Percentiles rank a stretch among this genome's conserved stretches.
These are phyloP conservation scores for Forficula auricularia DNA, from an alignment of 1,140 invertebrate genomes.

Conservation along the genomic window DNA sequence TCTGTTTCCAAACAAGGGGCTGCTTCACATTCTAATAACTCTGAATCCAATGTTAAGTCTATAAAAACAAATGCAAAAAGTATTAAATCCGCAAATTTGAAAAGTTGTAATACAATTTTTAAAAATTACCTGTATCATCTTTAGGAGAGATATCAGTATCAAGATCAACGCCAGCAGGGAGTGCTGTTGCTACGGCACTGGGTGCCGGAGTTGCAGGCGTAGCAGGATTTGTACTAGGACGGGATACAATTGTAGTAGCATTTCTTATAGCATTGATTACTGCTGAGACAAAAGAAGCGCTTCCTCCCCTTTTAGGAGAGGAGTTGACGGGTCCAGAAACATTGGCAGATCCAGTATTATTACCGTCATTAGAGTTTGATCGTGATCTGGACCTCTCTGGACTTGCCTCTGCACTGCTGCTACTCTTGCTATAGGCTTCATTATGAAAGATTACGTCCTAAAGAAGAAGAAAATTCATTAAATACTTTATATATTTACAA, in stretches of 20 bases:
- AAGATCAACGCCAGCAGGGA: no score
- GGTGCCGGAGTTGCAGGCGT: not conserved
- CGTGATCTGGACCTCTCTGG: conserved; percentile 26
- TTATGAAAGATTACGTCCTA: conserved; percentile 57
- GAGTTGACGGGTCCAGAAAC: not conserved
- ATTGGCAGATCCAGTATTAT: not conserved
- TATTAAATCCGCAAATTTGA: no score
- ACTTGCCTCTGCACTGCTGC: conserved; percentile 36
- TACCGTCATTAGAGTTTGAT: not conserved
- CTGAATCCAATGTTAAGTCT: no score
- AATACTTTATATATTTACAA: not conserved
- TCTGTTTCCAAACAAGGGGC: not conserved
- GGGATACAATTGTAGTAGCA: conserved; percentile 25
- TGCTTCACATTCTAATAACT: not conserved
- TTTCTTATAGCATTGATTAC: conserved; percentile 48
- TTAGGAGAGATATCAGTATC: no score
- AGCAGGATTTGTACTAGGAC: not conserved
- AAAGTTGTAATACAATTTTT: no score
- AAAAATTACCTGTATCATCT: no score
- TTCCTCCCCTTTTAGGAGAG: conserved; percentile 12
- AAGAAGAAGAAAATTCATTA: conserved; percentile 10
- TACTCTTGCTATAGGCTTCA: conserved; percentile 46
- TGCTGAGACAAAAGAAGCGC: conserved; percentile 43
- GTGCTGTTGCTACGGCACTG: not conserved
- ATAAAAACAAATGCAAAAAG: no score